Base-by-base conservation (phyloP, 2,797 vertebrate species). In the Lophius americanus region DNA sequence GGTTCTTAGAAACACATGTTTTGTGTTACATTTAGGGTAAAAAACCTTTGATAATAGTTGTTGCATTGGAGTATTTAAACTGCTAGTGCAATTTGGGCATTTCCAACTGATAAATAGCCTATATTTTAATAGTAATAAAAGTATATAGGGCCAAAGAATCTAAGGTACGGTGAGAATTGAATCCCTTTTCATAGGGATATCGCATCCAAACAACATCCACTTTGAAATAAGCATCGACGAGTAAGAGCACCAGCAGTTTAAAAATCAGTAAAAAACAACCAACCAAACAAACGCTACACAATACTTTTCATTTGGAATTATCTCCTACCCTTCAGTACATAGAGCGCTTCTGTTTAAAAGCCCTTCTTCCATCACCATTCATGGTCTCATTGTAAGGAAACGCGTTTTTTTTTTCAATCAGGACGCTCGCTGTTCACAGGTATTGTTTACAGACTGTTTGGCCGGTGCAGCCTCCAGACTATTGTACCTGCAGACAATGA, bases 401-500 rank as follows among this genome's bases (percentile, higher is more conserved):
- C 93, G 90, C 83, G 84, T 89, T 89, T 91, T 89, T 91, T 89
- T 95, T 92, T 97, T 95, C 94, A 95, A 96, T 96, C 94, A 94
- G 88, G 92, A 89, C 23, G 85, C 91, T 87, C 82, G 65, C 92
- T 95, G 95, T 92, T 94, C 93, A 92, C 83, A 88, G 90, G 94
- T 94, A 95, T 95, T 95, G 90, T 95, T 38, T 38, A 38, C 37
- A 89, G 88, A 73, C 52, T 85, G 88, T 77, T 72, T 79, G 63
- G 88, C 86, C 82, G 90, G 91, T 23, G 23, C 23, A 23, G 92
- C 92, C 93, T 94, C 89, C 83, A 83, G 81, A 70, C 92, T 85
- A 95, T 97, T 96, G 94, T 97, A 75, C 86, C 90, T 68, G 83
- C 85, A 87, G 91, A 98, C 95, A 97, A 97, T 96, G 93, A 95